Evolutionary conservation across 2,113 vertebrate genomes (phyloP).

Genomic region (Aptenodytes patagonicus): DNA sequence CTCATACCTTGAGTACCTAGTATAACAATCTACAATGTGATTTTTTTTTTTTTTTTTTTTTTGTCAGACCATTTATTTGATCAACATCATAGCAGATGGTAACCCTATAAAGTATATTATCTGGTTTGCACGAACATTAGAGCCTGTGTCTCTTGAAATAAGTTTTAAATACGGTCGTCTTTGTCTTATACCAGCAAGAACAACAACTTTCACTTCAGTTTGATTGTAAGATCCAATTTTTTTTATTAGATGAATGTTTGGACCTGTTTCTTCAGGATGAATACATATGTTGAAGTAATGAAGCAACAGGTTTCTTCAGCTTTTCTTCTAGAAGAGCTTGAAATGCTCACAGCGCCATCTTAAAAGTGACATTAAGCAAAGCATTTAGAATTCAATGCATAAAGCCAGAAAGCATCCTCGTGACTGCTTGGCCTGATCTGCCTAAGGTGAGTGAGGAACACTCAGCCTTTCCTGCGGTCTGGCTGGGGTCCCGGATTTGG

Average conservation of each 20-base stretch:
- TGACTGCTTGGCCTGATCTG: fast-evolving
- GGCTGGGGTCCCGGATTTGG: fast-evolving
- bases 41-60: constrained; percentile 21
- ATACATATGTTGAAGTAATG: neutral
- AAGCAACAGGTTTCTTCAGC: neutral
- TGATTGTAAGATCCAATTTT: neutral
- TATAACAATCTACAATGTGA: constrained; percentile 70
- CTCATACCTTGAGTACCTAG: constrained; percentile 77
- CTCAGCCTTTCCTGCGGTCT: fast-evolving
- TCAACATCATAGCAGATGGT: constrained; percentile 84
- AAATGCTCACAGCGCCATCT: neutral
- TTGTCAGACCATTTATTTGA: constrained; percentile 81
- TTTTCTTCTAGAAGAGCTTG: neutral
- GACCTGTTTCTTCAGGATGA: neutral
- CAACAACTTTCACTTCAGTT: constrained; percentile 42
- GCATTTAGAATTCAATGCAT: neutral
- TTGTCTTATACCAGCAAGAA: neutral
- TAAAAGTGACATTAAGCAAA: neutral
- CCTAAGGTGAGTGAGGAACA: neutral
- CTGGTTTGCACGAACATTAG: constrained; percentile 42
- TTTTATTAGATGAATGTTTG: constrained; percentile 15
- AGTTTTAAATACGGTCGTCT: constrained; percentile 32
- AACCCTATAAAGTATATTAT: constrained; percentile 70
- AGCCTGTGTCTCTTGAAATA: constrained; percentile 42
- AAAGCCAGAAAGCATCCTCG: neutral